phyloP scores from a whole-genome alignment of 1,140 invertebrate species.

The Orchesella cincta region DNA sequence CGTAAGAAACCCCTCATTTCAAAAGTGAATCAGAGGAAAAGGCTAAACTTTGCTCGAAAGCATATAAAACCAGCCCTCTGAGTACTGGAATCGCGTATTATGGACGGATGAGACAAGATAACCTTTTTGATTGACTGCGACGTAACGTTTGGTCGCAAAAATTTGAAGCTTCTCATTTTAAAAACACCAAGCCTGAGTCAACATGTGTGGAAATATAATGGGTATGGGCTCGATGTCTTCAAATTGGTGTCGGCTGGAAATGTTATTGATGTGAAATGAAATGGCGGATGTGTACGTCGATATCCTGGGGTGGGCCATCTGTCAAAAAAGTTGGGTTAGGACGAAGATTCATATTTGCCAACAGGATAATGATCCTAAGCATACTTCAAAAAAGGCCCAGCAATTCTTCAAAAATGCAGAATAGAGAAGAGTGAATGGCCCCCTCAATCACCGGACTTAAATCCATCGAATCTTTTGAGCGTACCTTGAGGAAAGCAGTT shows the following conservation, averaged over 20 bases:
- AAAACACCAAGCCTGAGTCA: constrained; percentile 47
- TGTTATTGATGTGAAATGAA: constrained; percentile 54
- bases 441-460: constrained; percentile 55
- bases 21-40: neutral
- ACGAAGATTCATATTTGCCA: constrained; percentile 48
- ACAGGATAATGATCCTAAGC: constrained; percentile 55
- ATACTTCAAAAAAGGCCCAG: constrained; percentile 49
- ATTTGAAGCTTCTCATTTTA: constrained; percentile 28
- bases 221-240: constrained; percentile 55
- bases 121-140: constrained; percentile 42
- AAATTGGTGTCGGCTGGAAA: constrained; percentile 52
- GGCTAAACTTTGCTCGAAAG: constrained; percentile 14
- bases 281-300: constrained; percentile 50
- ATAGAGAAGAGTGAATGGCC: constrained; percentile 50
- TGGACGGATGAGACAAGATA: constrained; percentile 33
- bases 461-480: constrained; percentile 55
- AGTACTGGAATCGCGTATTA: constrained; percentile 30
- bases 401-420: constrained; percentile 51
- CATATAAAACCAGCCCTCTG: neutral
- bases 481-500: constrained; percentile 48
- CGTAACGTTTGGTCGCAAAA: constrained; percentile 47
- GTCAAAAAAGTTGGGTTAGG: constrained; percentile 43
- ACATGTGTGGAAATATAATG: constrained; percentile 54
- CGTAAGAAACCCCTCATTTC: constrained; percentile 11
- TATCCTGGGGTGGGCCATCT: constrained; percentile 48